Base-by-base conservation (phyloP, 2,797 vertebrate species). In the Oryzias sinensis region DNA sequence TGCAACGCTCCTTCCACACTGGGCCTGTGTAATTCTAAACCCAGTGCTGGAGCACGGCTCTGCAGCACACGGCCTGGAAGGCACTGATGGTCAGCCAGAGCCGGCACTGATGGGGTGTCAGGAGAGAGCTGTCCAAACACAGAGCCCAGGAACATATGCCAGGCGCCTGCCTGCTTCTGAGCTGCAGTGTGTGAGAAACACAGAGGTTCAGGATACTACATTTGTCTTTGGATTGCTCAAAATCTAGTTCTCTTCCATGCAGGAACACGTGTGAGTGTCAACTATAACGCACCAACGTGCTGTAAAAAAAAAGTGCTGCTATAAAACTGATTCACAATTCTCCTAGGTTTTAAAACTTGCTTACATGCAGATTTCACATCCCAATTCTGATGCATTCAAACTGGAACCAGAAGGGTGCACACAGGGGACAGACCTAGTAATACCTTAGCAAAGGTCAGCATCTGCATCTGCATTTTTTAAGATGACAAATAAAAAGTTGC, bases 121-220 rank as follows among this genome's bases (percentile, higher is more conserved):
- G 54, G 46, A 49, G 62, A 84, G 70, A 81, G 56, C 74, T 76
- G 81, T 83, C 78, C 65, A 87, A 87, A 87, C 79, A 78, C 67
- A 50, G 41, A 52, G 52, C 55, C 43, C 53, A 62, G 55, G 56
- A 74, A 77, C 53, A 45, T 64, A 59, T 57, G 64, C 73, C 81
- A 79, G 79, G 75, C 66, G 62, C 61, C 71, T 55, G 58, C 56
- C 47, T 55, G 49, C 47, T 50, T 37, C 45, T 17, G 25, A 37
- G 33, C 33, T 37, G 33, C 33, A 47, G 22, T 54, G 51, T 51
- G 45, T 49, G 25, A 51, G 14, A 59, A 14, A 33, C 40, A 8
- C 33, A 40, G 52, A 24, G 45, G 42, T 22, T 22, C 20, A 66
- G 15, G 15, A 8, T n/a, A 44, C 33, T 16, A 43, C 42, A 49